These are phyloP conservation scores for Strongylocentrotus purpuratus DNA, from an alignment of 35 echinoderm and acorn worm genomes.

Conservation along the genomic window DNA sequence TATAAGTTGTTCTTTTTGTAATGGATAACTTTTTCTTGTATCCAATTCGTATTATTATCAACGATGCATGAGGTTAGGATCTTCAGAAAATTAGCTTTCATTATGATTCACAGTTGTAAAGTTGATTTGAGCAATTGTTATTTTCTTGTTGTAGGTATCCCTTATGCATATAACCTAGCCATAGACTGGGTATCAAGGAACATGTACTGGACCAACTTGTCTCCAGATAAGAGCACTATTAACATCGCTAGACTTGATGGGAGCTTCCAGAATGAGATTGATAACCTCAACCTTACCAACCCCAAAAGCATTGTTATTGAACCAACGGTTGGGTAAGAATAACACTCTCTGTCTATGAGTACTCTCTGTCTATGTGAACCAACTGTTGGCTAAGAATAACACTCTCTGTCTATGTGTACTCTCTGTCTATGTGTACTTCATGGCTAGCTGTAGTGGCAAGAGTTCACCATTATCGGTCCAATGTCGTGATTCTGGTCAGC, in stretches of 20 bases:
- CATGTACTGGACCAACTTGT: constrained; percentile 79
- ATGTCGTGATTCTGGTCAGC: neutral
- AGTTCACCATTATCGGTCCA: neutral
- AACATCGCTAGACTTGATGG: constrained; percentile 73
- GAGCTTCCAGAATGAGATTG: constrained; percentile 70
- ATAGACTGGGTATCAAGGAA: constrained; percentile 91
- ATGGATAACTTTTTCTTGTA: no score
- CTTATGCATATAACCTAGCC: constrained; percentile 64
- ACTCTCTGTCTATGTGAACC: no score
- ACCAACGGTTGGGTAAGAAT: constrained; percentile 72
- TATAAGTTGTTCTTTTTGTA: no score
- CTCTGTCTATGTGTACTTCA: neutral
- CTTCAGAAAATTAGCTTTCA: no score
- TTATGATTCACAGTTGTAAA: no score
- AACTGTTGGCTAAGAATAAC: constrained; percentile 61
- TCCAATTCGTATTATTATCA: no score
- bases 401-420: no score
- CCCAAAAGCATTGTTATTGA: constrained; percentile 71
- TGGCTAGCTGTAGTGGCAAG: neutral
- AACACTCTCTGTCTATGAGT: neutral
- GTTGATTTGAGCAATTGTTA: neutral
- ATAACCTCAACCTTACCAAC: constrained; percentile 42
- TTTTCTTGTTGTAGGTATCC: constrained; percentile 36
- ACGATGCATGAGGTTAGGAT: no score
- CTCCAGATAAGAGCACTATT: constrained; percentile 43